Conservation (phyloP, 2,113 vertebrate genomes). For the Sapayoa aenigma region DNA sequence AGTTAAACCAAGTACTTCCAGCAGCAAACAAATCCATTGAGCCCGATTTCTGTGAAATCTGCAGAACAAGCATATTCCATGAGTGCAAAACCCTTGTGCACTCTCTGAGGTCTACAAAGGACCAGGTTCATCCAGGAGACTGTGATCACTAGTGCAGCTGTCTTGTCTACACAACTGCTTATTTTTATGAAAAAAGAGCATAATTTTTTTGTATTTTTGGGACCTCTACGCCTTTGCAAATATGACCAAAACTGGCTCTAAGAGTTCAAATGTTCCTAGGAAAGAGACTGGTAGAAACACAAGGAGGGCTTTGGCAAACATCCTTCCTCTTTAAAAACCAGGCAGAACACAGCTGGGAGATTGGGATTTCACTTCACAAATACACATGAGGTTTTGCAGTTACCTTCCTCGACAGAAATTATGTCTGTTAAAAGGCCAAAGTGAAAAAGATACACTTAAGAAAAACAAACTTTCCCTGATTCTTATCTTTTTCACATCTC, state of each 20-base stretch:
- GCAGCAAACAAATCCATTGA: accelerated
- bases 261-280: background rate
- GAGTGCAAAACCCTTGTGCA: accelerated
- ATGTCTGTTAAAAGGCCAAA: background rate
- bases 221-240: background rate
- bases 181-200: background rate
- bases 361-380: background rate
- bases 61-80: background rate
- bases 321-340: background rate
- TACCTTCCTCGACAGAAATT: background rate
- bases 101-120: background rate
- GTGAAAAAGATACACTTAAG: background rate
- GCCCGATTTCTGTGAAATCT: background rate
- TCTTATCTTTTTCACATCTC: conserved; percentile 16
- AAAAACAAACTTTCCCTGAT: background rate
- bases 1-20: background rate
- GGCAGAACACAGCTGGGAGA: accelerated
- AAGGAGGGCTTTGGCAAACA: background rate
- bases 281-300: background rate
- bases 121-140: accelerated
- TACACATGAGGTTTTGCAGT: background rate
- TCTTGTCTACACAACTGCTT: background rate
- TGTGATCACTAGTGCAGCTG: background rate
- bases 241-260: background rate
- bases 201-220: background rate